Percentiles rank a stretch among this genome's conserved stretches.
phyloP scores from a whole-genome alignment of 2,797 vertebrate species.

The Alectoris magna region DNA sequence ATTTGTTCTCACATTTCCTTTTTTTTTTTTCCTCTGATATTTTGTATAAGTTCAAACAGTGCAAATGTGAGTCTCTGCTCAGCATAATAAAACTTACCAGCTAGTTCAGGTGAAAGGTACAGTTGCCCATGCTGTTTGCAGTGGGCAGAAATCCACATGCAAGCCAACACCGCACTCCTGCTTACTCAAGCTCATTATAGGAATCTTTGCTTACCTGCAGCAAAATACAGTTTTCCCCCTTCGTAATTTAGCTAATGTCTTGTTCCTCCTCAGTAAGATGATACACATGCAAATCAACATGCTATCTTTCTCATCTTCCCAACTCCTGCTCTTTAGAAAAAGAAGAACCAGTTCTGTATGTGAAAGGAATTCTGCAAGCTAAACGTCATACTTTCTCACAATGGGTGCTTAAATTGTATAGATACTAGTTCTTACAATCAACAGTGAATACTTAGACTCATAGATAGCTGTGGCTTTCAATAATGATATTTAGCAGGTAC shows the following conservation, averaged over 20 bases:
- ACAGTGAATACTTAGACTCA: slow-evolving; percentile 23
- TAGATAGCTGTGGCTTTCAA: neutral
- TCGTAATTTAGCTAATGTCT: slow-evolving; percentile 45
- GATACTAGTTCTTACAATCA: slow-evolving; percentile 54
- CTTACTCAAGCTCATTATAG: neutral
- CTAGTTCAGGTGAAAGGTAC: neutral
- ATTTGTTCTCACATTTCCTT: neutral
- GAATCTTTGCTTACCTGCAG: slow-evolving; percentile 5
- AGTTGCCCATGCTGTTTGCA: neutral
- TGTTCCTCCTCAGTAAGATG: neutral
- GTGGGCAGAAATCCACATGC: neutral
- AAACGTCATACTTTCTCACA: slow-evolving; percentile 41
- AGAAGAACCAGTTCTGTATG: neutral
- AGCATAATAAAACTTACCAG: neutral
- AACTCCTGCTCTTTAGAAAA: neutral
- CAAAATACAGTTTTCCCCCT: slow-evolving; percentile 10
- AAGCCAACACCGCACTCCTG: slow-evolving; percentile 12
- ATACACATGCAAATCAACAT: neutral
- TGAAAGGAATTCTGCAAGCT: neutral
- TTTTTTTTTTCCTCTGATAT: neutral
- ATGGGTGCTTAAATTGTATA: slow-evolving; percentile 33
- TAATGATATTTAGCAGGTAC: slow-evolving; percentile 15
- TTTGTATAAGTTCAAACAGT: neutral
- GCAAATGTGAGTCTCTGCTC: neutral
- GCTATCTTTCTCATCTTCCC: neutral